These are phyloP conservation scores for Thamnophis sirtalis DNA, from an alignment of 2,113 vertebrate species.

Conservation along the genomic window DNA sequence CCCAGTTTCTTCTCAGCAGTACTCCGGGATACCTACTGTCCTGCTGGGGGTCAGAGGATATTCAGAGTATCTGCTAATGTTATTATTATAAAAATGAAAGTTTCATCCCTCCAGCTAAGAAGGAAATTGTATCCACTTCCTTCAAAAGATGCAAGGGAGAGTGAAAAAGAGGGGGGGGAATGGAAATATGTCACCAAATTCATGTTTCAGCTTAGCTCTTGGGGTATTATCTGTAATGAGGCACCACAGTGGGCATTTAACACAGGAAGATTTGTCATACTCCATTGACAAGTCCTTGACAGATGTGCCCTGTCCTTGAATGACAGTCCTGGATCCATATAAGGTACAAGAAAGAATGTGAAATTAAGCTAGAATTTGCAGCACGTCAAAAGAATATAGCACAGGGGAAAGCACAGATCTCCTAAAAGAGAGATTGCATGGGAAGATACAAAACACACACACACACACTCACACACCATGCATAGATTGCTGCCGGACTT, in stretches of 20 bases:
- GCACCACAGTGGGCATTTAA: constrained; percentile 21
- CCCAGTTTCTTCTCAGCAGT: constrained; percentile 14
- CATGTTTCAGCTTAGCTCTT: constrained; percentile 42
- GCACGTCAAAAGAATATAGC: rapidly evolving
- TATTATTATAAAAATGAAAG: constrained; percentile 39
- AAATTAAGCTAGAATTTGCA: constrained; percentile 15
- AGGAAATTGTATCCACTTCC: constrained; percentile 16
- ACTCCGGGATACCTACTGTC: not conserved
- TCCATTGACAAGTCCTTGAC: constrained; percentile 57
- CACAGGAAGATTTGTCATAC: constrained; percentile 47
- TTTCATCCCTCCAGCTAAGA: not conserved
- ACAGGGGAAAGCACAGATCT: constrained; percentile 30
- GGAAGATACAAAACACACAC: not conserved
- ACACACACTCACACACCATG: not conserved
- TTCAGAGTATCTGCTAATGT: constrained; percentile 39
- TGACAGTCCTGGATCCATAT: constrained; percentile 42
- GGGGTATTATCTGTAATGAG: constrained; percentile 52
- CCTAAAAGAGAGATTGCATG: not conserved
- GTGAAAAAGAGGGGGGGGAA: constrained; percentile 20
- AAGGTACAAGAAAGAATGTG: constrained; percentile 24
- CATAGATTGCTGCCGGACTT: not conserved
- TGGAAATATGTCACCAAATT: constrained; percentile 50
- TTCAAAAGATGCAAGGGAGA: rapidly evolving
- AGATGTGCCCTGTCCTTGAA: constrained; percentile 38
- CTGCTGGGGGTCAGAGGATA: not conserved